phyloP scores from a whole-genome alignment of 1,140 invertebrate species.

The Aphis craccivora region DNA sequence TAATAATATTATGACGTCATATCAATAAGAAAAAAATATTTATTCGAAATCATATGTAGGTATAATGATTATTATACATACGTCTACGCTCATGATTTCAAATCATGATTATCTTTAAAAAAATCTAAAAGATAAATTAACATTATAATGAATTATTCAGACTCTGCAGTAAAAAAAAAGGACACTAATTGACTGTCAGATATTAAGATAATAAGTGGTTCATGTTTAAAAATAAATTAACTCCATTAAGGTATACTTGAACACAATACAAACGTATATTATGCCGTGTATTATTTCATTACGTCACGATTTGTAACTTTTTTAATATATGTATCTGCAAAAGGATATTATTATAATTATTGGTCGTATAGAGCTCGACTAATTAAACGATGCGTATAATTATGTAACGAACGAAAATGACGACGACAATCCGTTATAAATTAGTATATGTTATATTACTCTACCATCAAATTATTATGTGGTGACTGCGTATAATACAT shows the following conservation, averaged over 20 bases:
- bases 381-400: neutral
- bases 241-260: neutral
- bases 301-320: neutral
- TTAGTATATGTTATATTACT: neutral
- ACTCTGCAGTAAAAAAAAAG: neutral
- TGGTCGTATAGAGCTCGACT: neutral
- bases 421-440: neutral
- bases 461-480: neutral
- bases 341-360: conserved; percentile 2
- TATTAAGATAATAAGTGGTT: neutral
- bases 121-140: neutral
- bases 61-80: neutral
- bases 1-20: neutral
- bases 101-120: neutral
- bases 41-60: neutral
- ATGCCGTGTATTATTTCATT: neutral
- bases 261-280: neutral
- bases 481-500: neutral
- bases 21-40: neutral
- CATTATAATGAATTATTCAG: neutral
- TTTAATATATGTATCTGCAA: neutral
- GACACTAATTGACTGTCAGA: neutral
- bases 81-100: neutral
- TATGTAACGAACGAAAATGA: neutral
- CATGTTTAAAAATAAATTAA: neutral